phyloP scores from a whole-genome alignment of 2,113 vertebrate species.

The Sitta europaea region DNA sequence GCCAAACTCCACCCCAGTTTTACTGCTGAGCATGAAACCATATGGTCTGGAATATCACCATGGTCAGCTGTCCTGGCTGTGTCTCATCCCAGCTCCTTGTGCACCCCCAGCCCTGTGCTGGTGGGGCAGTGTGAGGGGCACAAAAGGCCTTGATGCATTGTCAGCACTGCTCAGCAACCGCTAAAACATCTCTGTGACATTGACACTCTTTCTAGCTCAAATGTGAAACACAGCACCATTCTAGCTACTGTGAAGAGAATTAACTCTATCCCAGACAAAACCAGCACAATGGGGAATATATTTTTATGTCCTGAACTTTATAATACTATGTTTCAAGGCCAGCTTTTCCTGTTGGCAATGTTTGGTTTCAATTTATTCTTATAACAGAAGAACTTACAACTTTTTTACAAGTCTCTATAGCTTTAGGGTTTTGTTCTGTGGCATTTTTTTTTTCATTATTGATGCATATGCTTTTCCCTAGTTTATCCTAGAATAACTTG shows the following conservation, averaged over 20 bases:
- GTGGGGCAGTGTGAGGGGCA: rapidly evolving
- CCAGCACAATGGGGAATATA: background rate
- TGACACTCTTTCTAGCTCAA: background rate
- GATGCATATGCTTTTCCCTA: background rate
- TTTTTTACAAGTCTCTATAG: background rate
- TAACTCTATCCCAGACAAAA: background rate
- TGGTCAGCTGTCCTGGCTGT: background rate
- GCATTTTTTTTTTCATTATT: too few relatives aligned
- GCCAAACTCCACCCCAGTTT: background rate
- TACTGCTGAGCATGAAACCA: background rate
- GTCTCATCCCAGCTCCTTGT: background rate
- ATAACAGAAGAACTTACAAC: background rate
- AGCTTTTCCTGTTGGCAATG: background rate
- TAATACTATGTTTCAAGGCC: background rate
- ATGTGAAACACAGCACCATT: background rate
- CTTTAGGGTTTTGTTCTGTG: background rate
- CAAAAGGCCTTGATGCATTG: background rate
- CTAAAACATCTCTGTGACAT: background rate
- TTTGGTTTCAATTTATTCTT: background rate
- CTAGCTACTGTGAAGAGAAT: background rate
- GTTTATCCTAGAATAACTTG: background rate
- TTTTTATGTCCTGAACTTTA: background rate
- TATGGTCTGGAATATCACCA: background rate
- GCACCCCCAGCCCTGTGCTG: rapidly evolving
- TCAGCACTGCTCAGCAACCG: background rate